phyloP scores from a whole-genome alignment of 2,113 vertebrate species.

The Urocitellus parryii region DNA sequence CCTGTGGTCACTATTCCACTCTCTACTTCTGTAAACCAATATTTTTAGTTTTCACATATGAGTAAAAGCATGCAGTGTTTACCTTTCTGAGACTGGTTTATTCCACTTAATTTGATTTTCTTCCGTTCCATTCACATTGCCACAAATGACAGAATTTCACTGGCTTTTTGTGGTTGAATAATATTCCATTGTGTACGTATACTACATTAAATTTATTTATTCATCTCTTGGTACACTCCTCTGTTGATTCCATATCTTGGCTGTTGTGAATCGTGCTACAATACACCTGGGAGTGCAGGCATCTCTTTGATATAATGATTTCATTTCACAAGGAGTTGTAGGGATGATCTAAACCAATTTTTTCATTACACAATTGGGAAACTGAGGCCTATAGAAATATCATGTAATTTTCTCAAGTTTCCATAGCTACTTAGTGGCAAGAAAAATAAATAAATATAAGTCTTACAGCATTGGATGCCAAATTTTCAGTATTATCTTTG shows the following conservation, averaged over 20 bases:
- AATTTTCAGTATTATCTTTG: constrained; percentile 36
- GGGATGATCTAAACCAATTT: background rate
- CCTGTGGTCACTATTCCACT: background rate
- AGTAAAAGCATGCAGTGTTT: background rate
- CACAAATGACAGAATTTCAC: background rate
- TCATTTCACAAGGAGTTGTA: background rate
- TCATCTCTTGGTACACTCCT: background rate
- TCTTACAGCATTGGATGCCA: background rate
- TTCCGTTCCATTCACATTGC: background rate
- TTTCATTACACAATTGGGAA: background rate
- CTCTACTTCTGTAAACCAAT: background rate
- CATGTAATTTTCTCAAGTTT: constrained; percentile 13
- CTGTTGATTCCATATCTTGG: background rate
- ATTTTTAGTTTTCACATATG: background rate
- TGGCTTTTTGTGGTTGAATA: background rate
- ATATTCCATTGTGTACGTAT: background rate
- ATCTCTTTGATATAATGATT: background rate
- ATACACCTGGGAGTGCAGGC: background rate
- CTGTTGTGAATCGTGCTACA: background rate
- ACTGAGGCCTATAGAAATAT: background rate
- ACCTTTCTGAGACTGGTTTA: background rate
- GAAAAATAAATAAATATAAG: background rate
- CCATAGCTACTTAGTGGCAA: background rate
- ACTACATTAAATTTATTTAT: background rate
- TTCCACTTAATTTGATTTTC: background rate